Conservation (phyloP, 2,797 vertebrate genomes). For the Rhinogobio ventralis region DNA sequence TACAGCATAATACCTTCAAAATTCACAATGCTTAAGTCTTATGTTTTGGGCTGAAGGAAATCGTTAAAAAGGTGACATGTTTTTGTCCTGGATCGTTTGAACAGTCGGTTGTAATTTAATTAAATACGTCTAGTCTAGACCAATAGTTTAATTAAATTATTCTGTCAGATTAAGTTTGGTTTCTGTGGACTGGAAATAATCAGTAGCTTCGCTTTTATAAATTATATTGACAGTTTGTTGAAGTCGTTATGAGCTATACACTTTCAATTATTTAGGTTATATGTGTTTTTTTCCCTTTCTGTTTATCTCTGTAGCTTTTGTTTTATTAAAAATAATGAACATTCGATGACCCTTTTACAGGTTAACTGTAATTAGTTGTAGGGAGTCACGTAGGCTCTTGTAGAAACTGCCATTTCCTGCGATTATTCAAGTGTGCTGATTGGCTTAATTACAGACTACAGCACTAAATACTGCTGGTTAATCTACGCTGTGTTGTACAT, state of each 20-base stretch:
- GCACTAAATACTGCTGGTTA: neutral
- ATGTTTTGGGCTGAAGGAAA: neutral
- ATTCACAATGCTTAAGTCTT: neutral
- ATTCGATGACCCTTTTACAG: neutral
- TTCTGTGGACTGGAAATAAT: conserved; percentile 1
- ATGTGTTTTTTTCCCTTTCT: neutral
- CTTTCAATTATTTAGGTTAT: neutral
- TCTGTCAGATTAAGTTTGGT: neutral
- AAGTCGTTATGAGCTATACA: neutral
- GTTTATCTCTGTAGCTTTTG: neutral
- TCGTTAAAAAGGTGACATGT: neutral
- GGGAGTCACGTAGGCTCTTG: neutral
- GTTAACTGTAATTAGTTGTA: conserved; percentile 21
- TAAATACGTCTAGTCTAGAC: conserved; percentile 22
- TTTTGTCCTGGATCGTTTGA: conserved; percentile 18
- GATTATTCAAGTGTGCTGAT: conserved; percentile 28
- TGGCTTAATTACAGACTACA: conserved; percentile 10
- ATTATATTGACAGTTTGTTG: neutral
- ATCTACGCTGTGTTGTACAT: neutral
- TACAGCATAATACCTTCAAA: neutral
- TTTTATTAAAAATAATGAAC: neutral
- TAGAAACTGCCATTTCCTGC: neutral
- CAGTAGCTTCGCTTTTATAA: neutral
- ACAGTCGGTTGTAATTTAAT: conserved; percentile 32
- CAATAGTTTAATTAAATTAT: conserved; percentile 22